Base-by-base conservation (phyloP, 1,140 invertebrate genomes). In the Drosophila quadrilineata region DNA sequence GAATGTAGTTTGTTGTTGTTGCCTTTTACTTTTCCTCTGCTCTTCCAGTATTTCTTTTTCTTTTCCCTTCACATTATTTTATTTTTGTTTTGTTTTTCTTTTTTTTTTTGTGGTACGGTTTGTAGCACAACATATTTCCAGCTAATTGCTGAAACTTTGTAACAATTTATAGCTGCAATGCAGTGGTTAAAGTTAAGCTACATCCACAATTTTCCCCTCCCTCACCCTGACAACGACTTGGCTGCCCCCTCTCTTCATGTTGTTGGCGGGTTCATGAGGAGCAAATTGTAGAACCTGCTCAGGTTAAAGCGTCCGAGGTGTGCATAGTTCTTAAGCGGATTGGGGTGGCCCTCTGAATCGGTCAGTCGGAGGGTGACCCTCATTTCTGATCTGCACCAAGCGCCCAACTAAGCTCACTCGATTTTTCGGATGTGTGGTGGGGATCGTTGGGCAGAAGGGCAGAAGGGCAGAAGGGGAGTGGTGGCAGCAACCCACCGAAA, bases 161-260 rank as follows among this genome's bases (percentile, higher is more conserved):
- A 85, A 85, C 73, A 85, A 85, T 77, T 77, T 84, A 85, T 77
- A 74, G 70, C 77, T 84, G 79, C 77, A 84, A 74, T 84, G 79
- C 79, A 77, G 77, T 85, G 74, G 70, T 45, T 48, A 29, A 59
- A 66, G 54, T 64, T 45, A 43, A 70, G 50, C 56, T 29, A 19
- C 21, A 38, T 4, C 43, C 14, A 2, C 19, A 29, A n/a, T 19
- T 21, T 9, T 3, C 19, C 36, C 21, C 9, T 16, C 16, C n/a
- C n/a, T n/a, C n/a, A n/a, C n/a, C n/a, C n/a, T n/a, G n/a, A n/a
- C n/a, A n/a, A n/a, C n/a, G n/a, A n/a, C n/a, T n/a, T n/a, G n/a
- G n/a, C n/a, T n/a, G n/a, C n/a, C n/a, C n/a, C n/a, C n/a, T n/a
- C n/a, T n/a, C n/a, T n/a, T n/a, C n/a, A n/a, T n/a, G n/a, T n/a